Conservation (phyloP, 2,888 invertebrate genomes). For the Ornithoptera priamus region DNA sequence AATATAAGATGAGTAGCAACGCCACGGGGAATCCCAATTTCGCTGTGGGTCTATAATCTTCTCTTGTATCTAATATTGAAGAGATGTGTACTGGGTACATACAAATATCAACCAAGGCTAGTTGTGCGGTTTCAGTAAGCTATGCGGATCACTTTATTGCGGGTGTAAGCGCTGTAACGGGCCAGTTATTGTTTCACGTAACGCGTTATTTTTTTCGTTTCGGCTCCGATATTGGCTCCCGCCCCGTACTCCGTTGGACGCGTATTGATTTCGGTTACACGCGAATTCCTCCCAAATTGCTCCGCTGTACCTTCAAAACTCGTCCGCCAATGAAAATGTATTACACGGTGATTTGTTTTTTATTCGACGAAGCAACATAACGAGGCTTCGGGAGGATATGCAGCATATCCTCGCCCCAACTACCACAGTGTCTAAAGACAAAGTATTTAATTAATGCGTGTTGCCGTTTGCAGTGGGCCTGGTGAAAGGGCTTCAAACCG, state of each 20-base stretch:
- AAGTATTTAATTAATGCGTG: no score
- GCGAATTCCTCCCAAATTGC: neutral
- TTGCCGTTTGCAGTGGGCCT: no score
- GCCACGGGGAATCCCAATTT: no score
- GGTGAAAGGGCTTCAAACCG: no score
- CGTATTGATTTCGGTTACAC: neutral
- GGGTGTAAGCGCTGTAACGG: neutral
- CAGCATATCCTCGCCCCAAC: no score
- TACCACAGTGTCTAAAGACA: no score
- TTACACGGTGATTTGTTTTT: neutral
- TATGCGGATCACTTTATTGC: constrained; percentile 12
- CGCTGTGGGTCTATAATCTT: no score
- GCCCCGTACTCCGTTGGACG: neutral
- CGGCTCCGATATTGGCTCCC: neutral
- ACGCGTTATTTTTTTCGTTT: neutral
- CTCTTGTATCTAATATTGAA: no score
- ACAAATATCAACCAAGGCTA: constrained; percentile 8
- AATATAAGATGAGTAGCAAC: no score
- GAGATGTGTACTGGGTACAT: neutral
- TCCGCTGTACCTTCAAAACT: no score
- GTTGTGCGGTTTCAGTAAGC: constrained; percentile 6
- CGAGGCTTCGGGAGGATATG: no score
- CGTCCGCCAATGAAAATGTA: neutral
- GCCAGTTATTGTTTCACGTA: constrained; percentile 19
- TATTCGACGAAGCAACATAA: no score